A percentile compares a stretch with the other conserved stretches of the same genome.
Conservation (phyloP, 1,140 invertebrate genomes). For the Prorops nasuta region DNA sequence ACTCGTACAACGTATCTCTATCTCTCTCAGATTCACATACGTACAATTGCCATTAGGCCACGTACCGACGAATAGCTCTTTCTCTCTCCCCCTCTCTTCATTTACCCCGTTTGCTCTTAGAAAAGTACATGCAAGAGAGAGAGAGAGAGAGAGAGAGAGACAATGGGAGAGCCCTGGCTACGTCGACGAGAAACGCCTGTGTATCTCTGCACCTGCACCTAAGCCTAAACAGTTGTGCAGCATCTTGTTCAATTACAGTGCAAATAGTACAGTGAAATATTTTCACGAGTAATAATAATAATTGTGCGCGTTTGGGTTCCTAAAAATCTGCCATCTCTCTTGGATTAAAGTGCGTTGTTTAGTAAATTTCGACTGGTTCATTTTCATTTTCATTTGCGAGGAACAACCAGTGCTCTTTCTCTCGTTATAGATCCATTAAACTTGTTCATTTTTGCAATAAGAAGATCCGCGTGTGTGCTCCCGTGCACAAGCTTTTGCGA, state of each 20-base stretch:
- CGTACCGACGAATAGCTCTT: conserved; percentile 12
- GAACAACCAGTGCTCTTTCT: too few relatives aligned
- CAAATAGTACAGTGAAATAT: conserved; percentile 20
- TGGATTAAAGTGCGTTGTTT: too few relatives aligned
- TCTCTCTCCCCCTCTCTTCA: neutral
- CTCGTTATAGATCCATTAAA: too few relatives aligned
- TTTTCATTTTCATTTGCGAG: too few relatives aligned
- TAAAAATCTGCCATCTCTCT: too few relatives aligned
- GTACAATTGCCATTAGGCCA: conserved; percentile 2
- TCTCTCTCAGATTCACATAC: neutral
- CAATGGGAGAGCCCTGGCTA: neutral
- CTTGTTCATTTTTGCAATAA: too few relatives aligned
- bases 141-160: neutral
- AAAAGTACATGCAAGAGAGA: neutral
- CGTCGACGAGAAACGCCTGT: conserved; percentile 16
- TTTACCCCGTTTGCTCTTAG: conserved; percentile 1
- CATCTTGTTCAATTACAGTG: too few relatives aligned
- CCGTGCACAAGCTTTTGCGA: too few relatives aligned
- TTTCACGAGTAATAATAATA: too few relatives aligned
- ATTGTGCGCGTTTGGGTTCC: too few relatives aligned
- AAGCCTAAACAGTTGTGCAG: conserved; percentile 25
- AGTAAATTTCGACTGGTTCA: too few relatives aligned
- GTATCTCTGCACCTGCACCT: conserved; percentile 30
- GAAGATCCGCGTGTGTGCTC: too few relatives aligned
- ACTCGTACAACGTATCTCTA: neutral